A percentile compares a stretch with the other conserved stretches of the same genome.
These are phyloP conservation scores for Micropoecilia bifurca DNA, from an alignment of 2,797 vertebrate species.

Conservation along the genomic window DNA sequence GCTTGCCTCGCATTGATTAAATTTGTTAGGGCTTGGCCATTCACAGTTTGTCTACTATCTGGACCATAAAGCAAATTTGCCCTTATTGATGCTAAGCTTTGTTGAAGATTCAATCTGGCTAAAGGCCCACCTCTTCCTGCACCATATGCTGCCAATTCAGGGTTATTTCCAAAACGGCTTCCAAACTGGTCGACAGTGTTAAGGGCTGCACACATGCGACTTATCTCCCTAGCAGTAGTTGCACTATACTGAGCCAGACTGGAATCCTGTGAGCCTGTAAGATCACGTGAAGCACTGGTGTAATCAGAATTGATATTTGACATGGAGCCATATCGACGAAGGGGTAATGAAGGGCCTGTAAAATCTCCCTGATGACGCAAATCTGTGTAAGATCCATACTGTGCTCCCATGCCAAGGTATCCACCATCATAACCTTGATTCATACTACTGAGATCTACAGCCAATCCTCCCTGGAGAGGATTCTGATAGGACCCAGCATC, in stretches of 20 bases:
- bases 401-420: constrained; percentile 90
- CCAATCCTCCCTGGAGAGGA: constrained; percentile 85
- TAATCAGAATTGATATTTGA: constrained; percentile 97
- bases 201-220: constrained; percentile 97
- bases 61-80: constrained; percentile 89
- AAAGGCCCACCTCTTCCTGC: constrained; percentile 79
- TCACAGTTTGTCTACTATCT: constrained; percentile 83
- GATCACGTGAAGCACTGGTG: constrained; percentile 84
- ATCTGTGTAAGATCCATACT: constrained; percentile 97
- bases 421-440: constrained; percentile 91
- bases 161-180: constrained; percentile 84
- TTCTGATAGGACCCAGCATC: constrained; percentile 88
- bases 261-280: constrained; percentile 88
- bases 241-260: constrained; percentile 98
- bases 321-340: constrained; percentile 94
- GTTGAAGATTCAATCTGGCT: constrained; percentile 83
- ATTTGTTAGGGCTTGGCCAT: constrained; percentile 87
- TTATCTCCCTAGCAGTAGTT: constrained; percentile 97
- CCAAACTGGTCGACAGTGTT: constrained; percentile 96
- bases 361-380: constrained; percentile 91
- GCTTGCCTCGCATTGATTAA: constrained; percentile 87
- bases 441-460: constrained; percentile 91
- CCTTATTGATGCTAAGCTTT: constrained; percentile 87
- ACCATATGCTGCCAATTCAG: constrained; percentile 88
- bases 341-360: constrained; percentile 86